Percentiles rank a stretch among this genome's conserved stretches.
Evolutionary conservation across 2,797 vertebrate genomes (phyloP).

Genomic region (Meda fulgida): DNA sequence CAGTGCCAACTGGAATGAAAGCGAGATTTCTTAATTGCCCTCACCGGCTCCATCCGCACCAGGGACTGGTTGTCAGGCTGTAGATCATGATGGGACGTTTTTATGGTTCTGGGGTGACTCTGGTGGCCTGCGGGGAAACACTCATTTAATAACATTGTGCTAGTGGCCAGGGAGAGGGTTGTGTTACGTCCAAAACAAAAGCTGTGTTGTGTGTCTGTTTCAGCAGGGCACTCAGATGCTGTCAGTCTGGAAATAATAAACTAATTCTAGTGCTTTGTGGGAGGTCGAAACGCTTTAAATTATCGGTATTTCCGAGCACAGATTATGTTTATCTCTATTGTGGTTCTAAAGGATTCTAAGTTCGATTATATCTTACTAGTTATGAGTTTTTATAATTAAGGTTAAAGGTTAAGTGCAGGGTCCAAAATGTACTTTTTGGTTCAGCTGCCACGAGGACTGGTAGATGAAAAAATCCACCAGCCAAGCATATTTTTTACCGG

Average conservation of each 20-base stretch:
- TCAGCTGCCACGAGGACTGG: too few relatives aligned
- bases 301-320: neutral
- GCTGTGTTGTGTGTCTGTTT: slow-evolving; percentile 47
- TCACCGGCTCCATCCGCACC: slow-evolving; percentile 29
- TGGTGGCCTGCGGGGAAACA: slow-evolving; percentile 63
- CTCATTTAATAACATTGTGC: slow-evolving; percentile 59
- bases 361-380: neutral
- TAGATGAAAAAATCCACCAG: too few relatives aligned
- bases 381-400: neutral
- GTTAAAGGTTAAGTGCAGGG: slow-evolving; percentile 1
- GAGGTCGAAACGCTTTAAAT: slow-evolving; percentile 58
- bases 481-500: too few relatives aligned
- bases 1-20: slow-evolving; percentile 39
- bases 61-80: slow-evolving; percentile 45
- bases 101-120: slow-evolving; percentile 60
- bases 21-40: slow-evolving; percentile 35
- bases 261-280: slow-evolving; percentile 47
- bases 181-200: slow-evolving; percentile 59
- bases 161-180: slow-evolving; percentile 41
- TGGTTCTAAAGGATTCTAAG: neutral
- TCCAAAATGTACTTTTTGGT: too few relatives aligned
- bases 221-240: slow-evolving; percentile 4
- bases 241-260: slow-evolving; percentile 23
- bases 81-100: slow-evolving; percentile 56
- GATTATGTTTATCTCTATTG: neutral